Evolutionary conservation across 2,888 invertebrate genomes (phyloP), one percentile per base, ranked within the genome.

Genomic region (Himalopsyche anomala): DNA sequence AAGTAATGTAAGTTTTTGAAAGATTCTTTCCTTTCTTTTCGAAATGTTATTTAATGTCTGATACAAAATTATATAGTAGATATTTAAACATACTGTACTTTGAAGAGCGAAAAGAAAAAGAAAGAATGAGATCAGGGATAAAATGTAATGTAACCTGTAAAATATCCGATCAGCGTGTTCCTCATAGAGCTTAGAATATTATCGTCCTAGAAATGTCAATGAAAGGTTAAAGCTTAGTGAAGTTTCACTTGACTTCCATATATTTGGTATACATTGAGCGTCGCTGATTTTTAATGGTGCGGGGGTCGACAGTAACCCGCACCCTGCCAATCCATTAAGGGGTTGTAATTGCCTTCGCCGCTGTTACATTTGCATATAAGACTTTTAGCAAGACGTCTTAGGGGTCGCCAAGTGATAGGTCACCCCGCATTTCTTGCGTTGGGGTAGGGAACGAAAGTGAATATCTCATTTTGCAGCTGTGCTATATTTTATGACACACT

Each of bases 351-450:
- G 84, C 88, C 86, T 82, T 62, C 55, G 69, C 79, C 55, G 82
- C 82, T 40, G 86, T 80, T 56, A 83, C 84, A 88, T 88, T 88
- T 86, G 85, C 88, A 88, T 88, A 86, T 84, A 86, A 83, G 86
- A 85, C 86, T 82, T 83, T 85, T 80, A 81, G 83, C 84, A 36
- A 36, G 82, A 80, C 38, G 62, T 85, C 82, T 56, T 28, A 56
- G 81, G 82, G 55, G 45, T 45, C 40, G 42, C 28, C 51, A 6
- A 28, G 83, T 83, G 17, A 54, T n/a, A 83, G 40, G 83, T 45
- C 51, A 28, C 51, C 56, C 79, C 81, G 69, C 40, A 69, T 36
- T 55, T 80, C 55, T 86, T 28, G 86, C 55, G 40, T 81, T 81
- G 55, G 84, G 80, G 56, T 80, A 69, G 45, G 55, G 40, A 83